A percentile compares a stretch with the other conserved stretches of the same genome.
Conservation (phyloP, 1,140 invertebrate genomes). For the Sitobion miscanthi region DNA sequence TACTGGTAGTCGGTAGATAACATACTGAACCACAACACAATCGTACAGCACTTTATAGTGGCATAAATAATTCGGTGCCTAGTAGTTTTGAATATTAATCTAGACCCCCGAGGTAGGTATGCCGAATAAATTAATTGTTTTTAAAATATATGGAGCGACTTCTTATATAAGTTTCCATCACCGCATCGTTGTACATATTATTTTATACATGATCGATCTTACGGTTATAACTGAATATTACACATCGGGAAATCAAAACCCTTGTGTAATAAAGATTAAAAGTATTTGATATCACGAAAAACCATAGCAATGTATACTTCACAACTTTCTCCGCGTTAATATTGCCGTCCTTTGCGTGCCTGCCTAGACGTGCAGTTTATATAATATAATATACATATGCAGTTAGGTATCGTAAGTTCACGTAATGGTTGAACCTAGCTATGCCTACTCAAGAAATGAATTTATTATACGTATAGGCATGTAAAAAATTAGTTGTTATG, state of each 20-base stretch:
- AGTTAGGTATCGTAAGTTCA: not conserved
- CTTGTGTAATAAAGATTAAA: not conserved
- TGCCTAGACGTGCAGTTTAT: not conserved
- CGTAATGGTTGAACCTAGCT: not conserved
- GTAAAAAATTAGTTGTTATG: not conserved
- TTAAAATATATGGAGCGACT: not conserved
- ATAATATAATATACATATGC: not conserved
- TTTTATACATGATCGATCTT: not conserved
- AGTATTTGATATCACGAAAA: slow-evolving; percentile 5
- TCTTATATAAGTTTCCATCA: not conserved
- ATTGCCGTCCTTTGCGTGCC: not conserved
- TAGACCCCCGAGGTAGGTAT: too few species aligned
- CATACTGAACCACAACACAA: not conserved
- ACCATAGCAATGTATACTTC: not conserved
- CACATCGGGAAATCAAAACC: slow-evolving; percentile 12
- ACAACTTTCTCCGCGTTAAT: not conserved
- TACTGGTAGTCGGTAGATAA: not conserved
- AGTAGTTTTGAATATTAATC: not conserved
- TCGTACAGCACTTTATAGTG: not conserved
- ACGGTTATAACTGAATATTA: not conserved
- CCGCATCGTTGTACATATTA: not conserved
- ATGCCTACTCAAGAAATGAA: not conserved
- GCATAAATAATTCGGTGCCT: not conserved
- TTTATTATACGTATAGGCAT: not conserved
- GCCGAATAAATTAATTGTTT: not conserved